These are phyloP conservation scores for Ochropleura leucogaster DNA, from an alignment of 2,888 invertebrate genomes.

Conservation along the genomic window DNA sequence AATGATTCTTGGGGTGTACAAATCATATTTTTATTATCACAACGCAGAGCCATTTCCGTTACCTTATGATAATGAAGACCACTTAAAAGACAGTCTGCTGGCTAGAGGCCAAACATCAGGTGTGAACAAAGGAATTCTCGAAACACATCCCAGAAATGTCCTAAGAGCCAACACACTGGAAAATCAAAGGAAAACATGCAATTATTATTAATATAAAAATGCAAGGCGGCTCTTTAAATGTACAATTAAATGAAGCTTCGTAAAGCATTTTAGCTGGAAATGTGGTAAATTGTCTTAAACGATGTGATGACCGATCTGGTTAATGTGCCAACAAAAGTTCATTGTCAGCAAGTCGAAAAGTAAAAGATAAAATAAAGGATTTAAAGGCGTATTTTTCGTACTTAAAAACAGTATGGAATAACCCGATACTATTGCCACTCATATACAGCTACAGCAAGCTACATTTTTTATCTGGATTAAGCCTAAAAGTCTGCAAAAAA, in stretches of 20 bases:
- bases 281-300: not conserved
- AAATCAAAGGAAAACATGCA: slow-evolving; percentile 59
- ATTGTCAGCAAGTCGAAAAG: slow-evolving; percentile 8
- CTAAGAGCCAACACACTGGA: slow-evolving; percentile 47
- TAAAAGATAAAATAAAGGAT: not conserved
- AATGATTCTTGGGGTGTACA: not conserved
- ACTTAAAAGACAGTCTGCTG: slow-evolving; percentile 42
- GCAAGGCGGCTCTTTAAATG: slow-evolving; percentile 18
- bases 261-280: slow-evolving; percentile 24
- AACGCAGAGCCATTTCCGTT: slow-evolving; percentile 13
- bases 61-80: slow-evolving; percentile 43
- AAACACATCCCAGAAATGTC: slow-evolving; percentile 52
- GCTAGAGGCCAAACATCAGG: slow-evolving; percentile 61
- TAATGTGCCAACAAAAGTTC: slow-evolving; percentile 30
- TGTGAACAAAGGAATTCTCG: slow-evolving; percentile 60
- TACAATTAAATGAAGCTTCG: slow-evolving; percentile 12
- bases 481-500: not conserved
- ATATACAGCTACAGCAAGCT: slow-evolving; percentile 1
- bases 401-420: slow-evolving; percentile 11
- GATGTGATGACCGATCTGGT: slow-evolving; percentile 24
- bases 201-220: slow-evolving; percentile 27
- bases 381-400: not conserved
- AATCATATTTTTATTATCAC: not conserved
- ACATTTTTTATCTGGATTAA: slow-evolving; percentile 6
- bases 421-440: not conserved